Base-by-base conservation (phyloP, 1,140 invertebrate genomes). In the Drosophila lacertosa region DNA sequence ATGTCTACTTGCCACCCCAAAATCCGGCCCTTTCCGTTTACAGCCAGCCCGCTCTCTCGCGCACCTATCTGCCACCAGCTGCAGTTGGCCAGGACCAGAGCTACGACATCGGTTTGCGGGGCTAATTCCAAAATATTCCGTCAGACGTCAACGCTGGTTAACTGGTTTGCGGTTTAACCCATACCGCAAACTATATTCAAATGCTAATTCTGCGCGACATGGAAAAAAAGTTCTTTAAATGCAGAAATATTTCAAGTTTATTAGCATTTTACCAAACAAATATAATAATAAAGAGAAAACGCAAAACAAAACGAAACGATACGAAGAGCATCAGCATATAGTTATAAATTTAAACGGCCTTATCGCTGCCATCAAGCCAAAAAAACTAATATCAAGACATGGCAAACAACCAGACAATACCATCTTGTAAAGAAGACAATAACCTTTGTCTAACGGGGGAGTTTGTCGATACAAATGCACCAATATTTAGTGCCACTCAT, bases 91-190 rank as follows among this genome's bases (percentile, higher is more conserved):
- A 47, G 37, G 35, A 58, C n/a, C 29, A 26, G 26, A 16, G 44
- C 11, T 6, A 35, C 11, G 10, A 11, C n/a, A 33, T 33, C n/a
- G 32, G n/a, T 11, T 33, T 11, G 32, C 10, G 32, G 3, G 32
- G 32, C 11, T 1, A 33, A n/a, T 57, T 45, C 6, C 9, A 59
- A 59, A 22, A 45, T 26, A 44, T 33, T 44, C 16, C 45, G 2
- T 51, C 50, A 37, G 33, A 26, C 9, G 44, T 47, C 20, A 24
- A 13, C 13, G 15, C n/a, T 29, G 47, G 5, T 20, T 16, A 75
- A 77, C 73, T 50, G 65, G 81, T 77, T 83, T 75, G n/a, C 20
- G 74, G 65, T 53, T 79, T 74, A 71, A 70, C 65, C 79, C 79
- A 63, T 58, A 40, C 22, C 45, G 16, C 72, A 39, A 75, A 73